phyloP scores from a whole-genome alignment of 2,888 invertebrate species.

The Slavum lentiscoides region DNA sequence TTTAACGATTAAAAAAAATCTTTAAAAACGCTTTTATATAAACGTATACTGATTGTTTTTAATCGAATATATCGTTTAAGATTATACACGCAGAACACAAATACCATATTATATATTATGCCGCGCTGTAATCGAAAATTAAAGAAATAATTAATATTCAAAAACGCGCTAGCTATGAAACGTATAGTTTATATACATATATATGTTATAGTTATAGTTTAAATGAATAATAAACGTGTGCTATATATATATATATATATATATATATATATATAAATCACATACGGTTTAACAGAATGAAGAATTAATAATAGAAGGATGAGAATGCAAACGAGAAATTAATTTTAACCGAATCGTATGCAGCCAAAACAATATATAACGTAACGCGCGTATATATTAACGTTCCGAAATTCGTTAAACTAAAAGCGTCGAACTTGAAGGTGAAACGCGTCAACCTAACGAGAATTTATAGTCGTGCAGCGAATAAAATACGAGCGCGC shows the following conservation, averaged over 20 bases:
- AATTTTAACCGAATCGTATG: conserved; percentile 8
- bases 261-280: not conserved
- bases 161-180: not conserved
- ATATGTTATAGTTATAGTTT: not conserved
- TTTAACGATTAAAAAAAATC: conserved; percentile 9
- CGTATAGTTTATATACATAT: no score
- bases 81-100: no score
- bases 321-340: not conserved
- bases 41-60: no score
- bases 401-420: conserved; percentile 19
- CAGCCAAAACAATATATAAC: not conserved
- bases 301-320: not conserved
- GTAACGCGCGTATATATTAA: not conserved
- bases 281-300: no score
- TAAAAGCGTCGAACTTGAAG: conserved; percentile 2
- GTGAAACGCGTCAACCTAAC: conserved; percentile 3
- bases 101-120: no score
- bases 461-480: conserved; percentile 9
- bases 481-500: not conserved
- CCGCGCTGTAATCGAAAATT: not conserved
- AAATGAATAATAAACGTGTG: not conserved
- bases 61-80: no score
- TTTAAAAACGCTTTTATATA: no score
- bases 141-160: not conserved
- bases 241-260: not conserved